Evolutionary conservation across 2,797 vertebrate genomes (phyloP), one percentile per base, ranked within the genome.

Genomic region (Cephalopachus bancanus): DNA sequence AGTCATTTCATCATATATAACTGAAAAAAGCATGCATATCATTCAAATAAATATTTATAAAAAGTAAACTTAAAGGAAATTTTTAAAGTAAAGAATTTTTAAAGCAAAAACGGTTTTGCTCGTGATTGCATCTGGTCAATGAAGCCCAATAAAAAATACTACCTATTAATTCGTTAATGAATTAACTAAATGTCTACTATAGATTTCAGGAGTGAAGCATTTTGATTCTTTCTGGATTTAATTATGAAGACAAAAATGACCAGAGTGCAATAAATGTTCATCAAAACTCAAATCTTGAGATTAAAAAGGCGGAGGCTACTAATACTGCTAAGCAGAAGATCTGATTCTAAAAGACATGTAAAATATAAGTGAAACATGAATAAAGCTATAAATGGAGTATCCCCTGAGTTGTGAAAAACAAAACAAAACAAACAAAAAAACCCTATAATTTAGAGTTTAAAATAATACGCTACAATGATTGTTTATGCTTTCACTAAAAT

Each of bases 61-160:
- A 94, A 89, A 80, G 83, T 69, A 93, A 91, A 80, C 24, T 89
- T 75, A 94, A 96, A 69, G 17, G 57, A 96, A 95, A 24, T 1
- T 16, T 91, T 75, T 22, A 96, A 84, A 19, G n/a, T 80, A 84
- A 94, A 2, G 1, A 89, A 24, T 92, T 19, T 11, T 79, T 44
- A 4, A 44, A 86, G 67, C 16, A 71, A 83, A 88, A 88, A 53
- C 30, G 1, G 30, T 79, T 92, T 93, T 95, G 49, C 28, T 79
- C 92, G 59, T 15, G 30, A 92, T 90, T 8, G 88, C 53, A 88
- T n/a, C 37, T 89, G 8, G 1, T 28, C 51, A 96, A 53, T 71
- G 51, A 95, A 92, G 10, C 10, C 7, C 19, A 91, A 59, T 26
- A 78, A 74, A 95, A 79, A 83, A 59, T 14, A 67, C 49, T 83